Base-by-base conservation (phyloP, 2,888 invertebrate species). In the Fragum fragum region DNA sequence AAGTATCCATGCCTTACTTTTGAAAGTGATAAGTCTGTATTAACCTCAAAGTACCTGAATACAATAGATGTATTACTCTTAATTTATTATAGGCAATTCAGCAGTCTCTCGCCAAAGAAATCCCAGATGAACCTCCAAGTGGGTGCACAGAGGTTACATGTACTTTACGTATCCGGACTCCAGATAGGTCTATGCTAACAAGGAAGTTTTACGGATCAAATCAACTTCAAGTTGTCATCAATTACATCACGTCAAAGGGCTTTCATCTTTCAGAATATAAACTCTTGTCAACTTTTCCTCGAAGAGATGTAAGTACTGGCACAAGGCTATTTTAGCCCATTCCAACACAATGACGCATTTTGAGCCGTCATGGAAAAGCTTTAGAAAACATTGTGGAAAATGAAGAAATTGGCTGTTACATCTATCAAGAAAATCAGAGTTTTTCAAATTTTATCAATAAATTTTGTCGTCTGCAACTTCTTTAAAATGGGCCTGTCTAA, bases 281-380 rank as follows among this genome's bases (percentile, higher is more conserved):
- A 96, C 96, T 98, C 81, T 97, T 99, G 91, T 97, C 97, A 91
- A 97, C 98, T 95, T 99, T 97, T 97, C 99, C 99, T 94, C 96
- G 98, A 93, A 96, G 97, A 96, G 99, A 99, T 96, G 97, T 99
- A 95, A 97, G 97, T 97, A 52, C 0, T 36, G n/a, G n/a, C n/a
- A n/a, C n/a, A n/a, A n/a, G n/a, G n/a, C n/a, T n/a, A n/a, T n/a
- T n/a, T n/a, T n/a, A n/a, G n/a, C n/a, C n/a, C n/a, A n/a, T n/a
- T n/a, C n/a, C n/a, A n/a, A n/a, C n/a, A n/a, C n/a, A n/a, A n/a
- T n/a, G n/a, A n/a, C n/a, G n/a, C n/a, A n/a, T n/a, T n/a, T n/a
- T n/a, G n/a, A n/a, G n/a, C n/a, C n/a, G n/a, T n/a, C n/a, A n/a
- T n/a, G n/a, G n/a, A n/a, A n/a, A n/a, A n/a, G n/a, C n/a, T n/a